Conservation (phyloP, 2,113 vertebrate genomes). For the Caloenas nicobarica region DNA sequence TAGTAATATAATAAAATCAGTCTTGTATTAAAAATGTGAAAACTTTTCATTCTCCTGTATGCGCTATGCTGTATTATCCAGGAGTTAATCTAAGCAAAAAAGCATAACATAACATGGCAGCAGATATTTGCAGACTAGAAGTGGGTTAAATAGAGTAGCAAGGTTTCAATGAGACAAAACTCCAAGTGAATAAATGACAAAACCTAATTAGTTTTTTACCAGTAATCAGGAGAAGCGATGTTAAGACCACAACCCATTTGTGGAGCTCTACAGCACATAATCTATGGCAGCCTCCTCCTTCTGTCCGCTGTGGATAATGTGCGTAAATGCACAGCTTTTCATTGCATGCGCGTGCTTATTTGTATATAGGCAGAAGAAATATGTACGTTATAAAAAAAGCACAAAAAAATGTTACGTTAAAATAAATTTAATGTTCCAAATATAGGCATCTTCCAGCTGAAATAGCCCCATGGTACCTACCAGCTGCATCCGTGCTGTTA, state of each 20-base stretch:
- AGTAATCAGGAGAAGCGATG: conserved; percentile 68
- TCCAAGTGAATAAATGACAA: conserved; percentile 74
- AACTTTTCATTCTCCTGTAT: conserved; percentile 67
- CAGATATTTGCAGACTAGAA: conserved; percentile 72
- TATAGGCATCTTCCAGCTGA: conserved; percentile 47
- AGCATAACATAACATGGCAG: conserved; percentile 76
- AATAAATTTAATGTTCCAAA: conserved; percentile 33
- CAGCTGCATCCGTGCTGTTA: conserved; percentile 8
- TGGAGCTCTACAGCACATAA: conserved; percentile 1
- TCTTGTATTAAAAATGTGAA: conserved; percentile 76
- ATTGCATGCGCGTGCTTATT: background rate
- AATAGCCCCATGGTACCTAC: conserved; percentile 9
- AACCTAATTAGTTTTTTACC: conserved; percentile 73
- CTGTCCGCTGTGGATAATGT: background rate
- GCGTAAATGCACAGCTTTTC: background rate
- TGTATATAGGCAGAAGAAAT: background rate
- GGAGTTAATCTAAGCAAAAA: conserved; percentile 78
- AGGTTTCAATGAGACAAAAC: conserved; percentile 73
- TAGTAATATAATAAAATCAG: conserved; percentile 82
- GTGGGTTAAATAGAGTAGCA: conserved; percentile 75
- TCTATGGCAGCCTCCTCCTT: background rate
- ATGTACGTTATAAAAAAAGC: conserved; percentile 14
- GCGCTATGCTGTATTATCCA: conserved; percentile 72
- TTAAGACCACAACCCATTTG: conserved; percentile 60
- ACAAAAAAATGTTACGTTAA: background rate